A percentile compares a stretch with the other conserved stretches of the same genome.
These are phyloP conservation scores for Machimus atricapillus DNA, from an alignment of 2,888 invertebrate genomes.

Conservation along the genomic window DNA sequence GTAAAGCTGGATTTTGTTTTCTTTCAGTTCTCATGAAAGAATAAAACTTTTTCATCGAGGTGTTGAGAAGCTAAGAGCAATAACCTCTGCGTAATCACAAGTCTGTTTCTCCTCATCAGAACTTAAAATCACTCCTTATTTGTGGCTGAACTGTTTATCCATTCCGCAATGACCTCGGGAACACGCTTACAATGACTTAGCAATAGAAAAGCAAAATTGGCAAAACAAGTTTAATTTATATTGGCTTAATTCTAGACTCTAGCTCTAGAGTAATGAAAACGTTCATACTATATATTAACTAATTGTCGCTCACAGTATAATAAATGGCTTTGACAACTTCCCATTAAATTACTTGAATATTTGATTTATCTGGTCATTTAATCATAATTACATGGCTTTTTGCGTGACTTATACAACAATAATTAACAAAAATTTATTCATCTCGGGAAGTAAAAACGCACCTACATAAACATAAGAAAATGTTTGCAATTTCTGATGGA, in stretches of 20 bases:
- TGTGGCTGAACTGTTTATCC: not conserved
- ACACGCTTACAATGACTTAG: not conserved
- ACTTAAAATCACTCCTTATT: not conserved
- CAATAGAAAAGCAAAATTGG: not conserved
- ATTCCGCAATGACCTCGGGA: not conserved
- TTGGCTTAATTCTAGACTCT: too few relatives aligned
- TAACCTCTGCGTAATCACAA: too few relatives aligned
- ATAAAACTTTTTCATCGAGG: not conserved
- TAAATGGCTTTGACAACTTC: not conserved
- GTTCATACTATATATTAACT: not conserved
- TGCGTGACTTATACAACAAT: not conserved
- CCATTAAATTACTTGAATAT: not conserved
- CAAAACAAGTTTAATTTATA: too few relatives aligned
- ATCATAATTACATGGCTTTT: not conserved
- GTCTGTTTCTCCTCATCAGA: not conserved
- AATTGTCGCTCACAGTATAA: not conserved
- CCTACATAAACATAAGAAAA: too few relatives aligned
- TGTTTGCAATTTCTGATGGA: too few relatives aligned
- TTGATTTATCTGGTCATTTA: not conserved
- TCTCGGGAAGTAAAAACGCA: not conserved
- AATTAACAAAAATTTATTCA: not conserved
- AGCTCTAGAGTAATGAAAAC: not conserved
- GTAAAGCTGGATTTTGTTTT: not conserved
- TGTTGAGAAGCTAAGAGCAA: too few relatives aligned
- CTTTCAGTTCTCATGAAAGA: not conserved